Evolutionary conservation across 2,888 invertebrate species (phyloP).

Genomic region (Sphaerophoria rueppellii): DNA sequence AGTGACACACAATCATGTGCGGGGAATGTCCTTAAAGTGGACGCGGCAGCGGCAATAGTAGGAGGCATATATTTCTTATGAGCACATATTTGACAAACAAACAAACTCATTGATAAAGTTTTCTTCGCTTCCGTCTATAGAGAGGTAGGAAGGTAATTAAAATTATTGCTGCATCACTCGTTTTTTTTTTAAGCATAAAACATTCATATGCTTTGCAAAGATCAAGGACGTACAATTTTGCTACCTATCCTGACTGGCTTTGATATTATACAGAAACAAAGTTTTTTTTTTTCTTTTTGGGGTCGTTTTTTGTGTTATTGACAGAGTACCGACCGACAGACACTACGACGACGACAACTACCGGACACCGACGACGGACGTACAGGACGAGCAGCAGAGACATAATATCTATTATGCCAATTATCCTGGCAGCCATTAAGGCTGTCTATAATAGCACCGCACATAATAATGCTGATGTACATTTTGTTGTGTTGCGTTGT

Average conservation of each 20-base stretch:
- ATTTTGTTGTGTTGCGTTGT: conserved; percentile 21
- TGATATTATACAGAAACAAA: background rate
- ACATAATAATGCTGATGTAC: conserved; percentile 12
- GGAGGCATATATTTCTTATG: no score
- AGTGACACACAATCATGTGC: conserved; percentile 43
- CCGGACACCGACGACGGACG: no score
- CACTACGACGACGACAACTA: conserved; percentile 24
- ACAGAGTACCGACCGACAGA: conserved; percentile 18
- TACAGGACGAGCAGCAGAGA: background rate
- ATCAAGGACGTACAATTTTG: conserved; percentile 65
- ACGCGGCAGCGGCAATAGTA: conserved; percentile 3
- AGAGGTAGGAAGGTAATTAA: conserved; percentile 57
- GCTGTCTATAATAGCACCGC: conserved; percentile 36
- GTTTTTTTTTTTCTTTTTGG: conserved; percentile 15
- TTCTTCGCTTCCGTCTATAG: conserved; percentile 45
- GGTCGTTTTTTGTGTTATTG: background rate
- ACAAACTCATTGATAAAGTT: conserved; percentile 59
- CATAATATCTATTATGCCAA: conserved; percentile 39
- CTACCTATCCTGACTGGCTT: conserved; percentile 7
- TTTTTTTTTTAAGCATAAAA: conserved; percentile 40
- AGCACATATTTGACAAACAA: conserved; percentile 33
- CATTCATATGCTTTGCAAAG: conserved; percentile 55
- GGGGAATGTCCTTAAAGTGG: conserved; percentile 36
- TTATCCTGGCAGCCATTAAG: conserved; percentile 68
- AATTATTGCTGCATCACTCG: conserved; percentile 67